A percentile compares a stretch with the other conserved stretches of the same genome.
These are phyloP conservation scores for Elgonia sp. DNA, from an alignment of 2,888 invertebrate species.

Conservation along the genomic window DNA sequence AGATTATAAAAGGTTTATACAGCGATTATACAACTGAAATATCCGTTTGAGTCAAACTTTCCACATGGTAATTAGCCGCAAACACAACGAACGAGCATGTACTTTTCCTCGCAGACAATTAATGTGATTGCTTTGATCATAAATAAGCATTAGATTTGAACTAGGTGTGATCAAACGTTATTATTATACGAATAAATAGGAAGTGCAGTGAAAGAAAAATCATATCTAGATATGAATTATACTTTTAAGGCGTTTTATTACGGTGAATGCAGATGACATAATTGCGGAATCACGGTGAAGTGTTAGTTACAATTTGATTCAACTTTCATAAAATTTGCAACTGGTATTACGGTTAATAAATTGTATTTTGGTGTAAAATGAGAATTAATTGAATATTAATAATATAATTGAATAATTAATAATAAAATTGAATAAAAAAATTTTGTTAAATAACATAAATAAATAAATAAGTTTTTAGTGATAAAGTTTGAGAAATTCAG, in stretches of 20 bases:
- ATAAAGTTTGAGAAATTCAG: too few relatives aligned
- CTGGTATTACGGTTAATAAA: neutral
- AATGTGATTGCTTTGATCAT: slow-evolving; percentile 1
- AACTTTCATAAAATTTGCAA: neutral
- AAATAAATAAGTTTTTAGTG: too few relatives aligned
- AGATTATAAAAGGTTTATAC: slow-evolving; percentile 50
- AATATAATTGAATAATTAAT: too few relatives aligned
- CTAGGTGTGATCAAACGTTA: neutral
- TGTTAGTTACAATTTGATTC: neutral
- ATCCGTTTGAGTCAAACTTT: neutral
- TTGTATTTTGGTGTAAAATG: neutral
- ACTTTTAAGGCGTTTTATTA: neutral
- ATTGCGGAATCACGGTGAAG: neutral
- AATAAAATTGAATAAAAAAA: too few relatives aligned
- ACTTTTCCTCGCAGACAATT: slow-evolving; percentile 12
- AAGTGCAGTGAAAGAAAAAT: too few relatives aligned
- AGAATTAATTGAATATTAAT: too few relatives aligned
- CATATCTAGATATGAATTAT: too few relatives aligned
- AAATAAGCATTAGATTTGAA: neutral
- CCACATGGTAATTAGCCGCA: slow-evolving; percentile 24
- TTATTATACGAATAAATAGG: neutral
- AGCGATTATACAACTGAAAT: slow-evolving; percentile 48
- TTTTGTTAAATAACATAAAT: too few relatives aligned
- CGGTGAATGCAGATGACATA: neutral
- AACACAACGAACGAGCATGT: neutral